These are phyloP conservation scores for Leptopilina myrica DNA, from an alignment of 2,888 invertebrate genomes.

Conservation along the genomic window DNA sequence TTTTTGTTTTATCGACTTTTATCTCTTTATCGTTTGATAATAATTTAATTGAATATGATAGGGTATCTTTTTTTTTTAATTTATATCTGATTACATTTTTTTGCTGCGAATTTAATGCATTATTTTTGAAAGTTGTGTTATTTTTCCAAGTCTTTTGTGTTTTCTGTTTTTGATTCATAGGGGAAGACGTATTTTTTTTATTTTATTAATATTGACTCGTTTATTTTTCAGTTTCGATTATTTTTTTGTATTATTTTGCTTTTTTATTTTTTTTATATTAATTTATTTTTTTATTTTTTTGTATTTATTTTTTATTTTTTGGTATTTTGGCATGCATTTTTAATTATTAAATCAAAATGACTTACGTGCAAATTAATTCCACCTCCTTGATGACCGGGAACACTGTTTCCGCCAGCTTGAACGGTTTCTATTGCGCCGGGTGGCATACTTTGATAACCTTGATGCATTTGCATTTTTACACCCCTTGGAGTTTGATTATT, in stretches of 20 bases:
- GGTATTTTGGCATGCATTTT: too few relatives aligned
- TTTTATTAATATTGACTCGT: too few relatives aligned
- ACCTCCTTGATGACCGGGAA: slow-evolving; percentile 70
- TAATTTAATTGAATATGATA: slow-evolving; percentile 41
- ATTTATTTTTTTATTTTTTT: too few relatives aligned
- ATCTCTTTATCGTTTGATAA: slow-evolving; percentile 24
- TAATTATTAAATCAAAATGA: slow-evolving; percentile 24
- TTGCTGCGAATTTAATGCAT: too few relatives aligned
- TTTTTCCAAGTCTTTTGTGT: too few relatives aligned
- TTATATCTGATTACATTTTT: not conserved
- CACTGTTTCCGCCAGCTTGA: slow-evolving; percentile 71
- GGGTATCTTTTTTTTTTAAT: slow-evolving; percentile 1
- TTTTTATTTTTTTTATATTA: too few relatives aligned
- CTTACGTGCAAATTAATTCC: slow-evolving; percentile 73
- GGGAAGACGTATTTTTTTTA: too few relatives aligned
- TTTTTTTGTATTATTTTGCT: too few relatives aligned
- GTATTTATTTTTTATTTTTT: too few relatives aligned
- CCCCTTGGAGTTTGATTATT: slow-evolving; percentile 60
- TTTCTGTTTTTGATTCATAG: too few relatives aligned
- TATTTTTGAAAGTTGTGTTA: too few relatives aligned
- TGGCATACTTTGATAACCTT: slow-evolving; percentile 73
- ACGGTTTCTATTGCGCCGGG: slow-evolving; percentile 70
- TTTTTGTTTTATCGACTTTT: not conserved
- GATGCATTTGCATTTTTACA: slow-evolving; percentile 72
- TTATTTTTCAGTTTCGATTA: too few relatives aligned